Evolutionary conservation across 2,113 vertebrate species (phyloP), one percentile per base, ranked within the genome.

Genomic region (Donacobius atricapilla): DNA sequence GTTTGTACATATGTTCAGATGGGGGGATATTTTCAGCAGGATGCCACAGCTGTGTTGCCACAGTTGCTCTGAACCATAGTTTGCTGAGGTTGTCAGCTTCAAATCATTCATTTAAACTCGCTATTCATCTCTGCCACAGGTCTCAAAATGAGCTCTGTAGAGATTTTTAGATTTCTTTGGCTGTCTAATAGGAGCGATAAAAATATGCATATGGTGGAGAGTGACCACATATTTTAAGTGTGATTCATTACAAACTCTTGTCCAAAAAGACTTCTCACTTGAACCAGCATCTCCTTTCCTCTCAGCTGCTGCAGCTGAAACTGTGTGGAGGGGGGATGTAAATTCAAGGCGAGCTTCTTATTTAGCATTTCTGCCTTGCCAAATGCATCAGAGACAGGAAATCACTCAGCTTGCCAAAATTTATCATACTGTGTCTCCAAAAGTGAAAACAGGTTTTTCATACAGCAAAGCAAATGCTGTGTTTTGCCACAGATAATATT

Each of bases 401-500:
- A 96, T 83, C 93, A 83, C 79, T 87, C 87, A n/a, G 93, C 96
- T 90, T 97, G 96, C 96, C 97, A 97, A 60, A 96, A 97, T 96
- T 95, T 95, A 96, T 96, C 95, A 90, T 76, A 97, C 96, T 96
- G 94, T 68, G 93, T 91, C 90, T 97, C 97, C 93, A 90, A 95
- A 97, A 97, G 90, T 97, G 95, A 96, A 96, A 97, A 91, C 94
- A 93, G 94, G 90, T 93, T 97, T 97, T 97, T 94, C 87, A 72
- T 70, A 95, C 9, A 97, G 92, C 77, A 97, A 96, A 95, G 95
- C 70, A 96, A 97, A 91, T 77, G 94, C 85, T 97, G 94, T 97
- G 97, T 96, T 97, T 97, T 95, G 76, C 95, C 95, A 89, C 84
- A 97, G 97, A 97, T 97, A 97, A 97, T 97, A 90, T 96, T 97